Base-by-base conservation (phyloP, 2,797 vertebrate species). In the Orestias chungarensis region DNA sequence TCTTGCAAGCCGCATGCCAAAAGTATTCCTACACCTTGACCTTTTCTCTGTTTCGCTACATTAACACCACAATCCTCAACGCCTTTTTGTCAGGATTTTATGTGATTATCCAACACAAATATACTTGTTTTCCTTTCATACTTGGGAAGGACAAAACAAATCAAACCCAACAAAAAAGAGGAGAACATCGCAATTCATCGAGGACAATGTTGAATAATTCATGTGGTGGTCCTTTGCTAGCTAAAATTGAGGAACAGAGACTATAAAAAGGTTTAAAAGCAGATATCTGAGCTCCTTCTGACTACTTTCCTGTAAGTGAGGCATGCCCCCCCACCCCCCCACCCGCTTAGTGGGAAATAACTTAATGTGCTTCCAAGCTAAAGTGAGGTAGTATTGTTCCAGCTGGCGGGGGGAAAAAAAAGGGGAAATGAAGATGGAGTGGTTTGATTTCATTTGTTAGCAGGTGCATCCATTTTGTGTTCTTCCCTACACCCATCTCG, bases 401-500 rank as follows among this genome's bases (percentile, higher is more conserved):
- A 90, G 92, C 86, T 90, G 89, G 90, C 71, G 66, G 75, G 38
- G 38, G 38, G 38, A 40, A 4, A 29, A 82, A 47, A 64, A 89
- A 89, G 79, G 78, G 85, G 81, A 91, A 91, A 90, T 90, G 88
- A 94, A 93, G 92, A 94, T 89, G 84, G 89, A 91, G 90, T 89
- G 86, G 86, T 89, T 93, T 93, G 91, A 94, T 94, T 94, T 94
- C 88, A 93, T 94, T 94, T 92, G 91, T 91, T 90, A 93, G 91
- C 94, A 95, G 94, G 93, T 94, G 93, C 93, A 92, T 93, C 93
- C 93, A 94, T 95, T 95, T 93, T 93, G 90, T 85, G 89, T 85
- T 82, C 80, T 71, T 79, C 82, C 84, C 85, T 86, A 82, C 83
- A 85, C 81, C 86, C 86, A 80, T 85, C 79, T 90, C 74, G 75